These are phyloP conservation scores for Lepidochrysops patricia DNA, from an alignment of 2,888 invertebrate species.

Conservation along the genomic window DNA sequence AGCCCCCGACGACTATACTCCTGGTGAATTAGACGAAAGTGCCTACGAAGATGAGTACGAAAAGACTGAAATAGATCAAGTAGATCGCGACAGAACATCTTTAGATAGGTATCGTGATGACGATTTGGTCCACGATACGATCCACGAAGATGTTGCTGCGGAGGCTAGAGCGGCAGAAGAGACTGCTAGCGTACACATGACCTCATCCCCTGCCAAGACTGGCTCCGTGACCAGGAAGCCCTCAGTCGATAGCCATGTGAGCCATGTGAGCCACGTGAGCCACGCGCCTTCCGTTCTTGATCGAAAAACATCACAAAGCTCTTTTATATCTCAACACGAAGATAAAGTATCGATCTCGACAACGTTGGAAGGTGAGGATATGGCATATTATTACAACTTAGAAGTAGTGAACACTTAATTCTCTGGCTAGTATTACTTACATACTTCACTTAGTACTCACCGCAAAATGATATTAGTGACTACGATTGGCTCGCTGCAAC, in stretches of 20 bases:
- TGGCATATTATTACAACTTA: constrained; percentile 9
- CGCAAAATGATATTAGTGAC: constrained; percentile 9
- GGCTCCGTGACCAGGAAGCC: constrained; percentile 53
- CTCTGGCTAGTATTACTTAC: constrained; percentile 11
- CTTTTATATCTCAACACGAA: constrained; percentile 62
- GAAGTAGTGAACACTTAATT: constrained; percentile 11
- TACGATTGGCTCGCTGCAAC: constrained; percentile 5
- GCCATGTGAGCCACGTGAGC: constrained; percentile 65
- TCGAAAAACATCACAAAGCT: constrained; percentile 65
- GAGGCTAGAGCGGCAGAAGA: constrained; percentile 51
- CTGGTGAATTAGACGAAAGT: constrained; percentile 67
- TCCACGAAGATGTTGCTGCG: constrained; percentile 49
- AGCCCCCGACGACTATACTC: constrained; percentile 59
- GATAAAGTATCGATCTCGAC: constrained; percentile 65
- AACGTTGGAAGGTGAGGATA: constrained; percentile 54
- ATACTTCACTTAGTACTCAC: neutral
- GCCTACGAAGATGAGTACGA: constrained; percentile 71
- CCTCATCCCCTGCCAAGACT: constrained; percentile 57
- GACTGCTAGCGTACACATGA: constrained; percentile 50
- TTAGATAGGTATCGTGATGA: constrained; percentile 64
- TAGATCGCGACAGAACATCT: constrained; percentile 56
- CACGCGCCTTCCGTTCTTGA: constrained; percentile 60
- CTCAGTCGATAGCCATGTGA: constrained; percentile 64
- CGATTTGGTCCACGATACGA: constrained; percentile 53
- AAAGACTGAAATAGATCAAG: constrained; percentile 70